These are phyloP conservation scores for Leguminivora glycinivorella DNA, from an alignment of 1,140 invertebrate genomes.

Conservation along the genomic window DNA sequence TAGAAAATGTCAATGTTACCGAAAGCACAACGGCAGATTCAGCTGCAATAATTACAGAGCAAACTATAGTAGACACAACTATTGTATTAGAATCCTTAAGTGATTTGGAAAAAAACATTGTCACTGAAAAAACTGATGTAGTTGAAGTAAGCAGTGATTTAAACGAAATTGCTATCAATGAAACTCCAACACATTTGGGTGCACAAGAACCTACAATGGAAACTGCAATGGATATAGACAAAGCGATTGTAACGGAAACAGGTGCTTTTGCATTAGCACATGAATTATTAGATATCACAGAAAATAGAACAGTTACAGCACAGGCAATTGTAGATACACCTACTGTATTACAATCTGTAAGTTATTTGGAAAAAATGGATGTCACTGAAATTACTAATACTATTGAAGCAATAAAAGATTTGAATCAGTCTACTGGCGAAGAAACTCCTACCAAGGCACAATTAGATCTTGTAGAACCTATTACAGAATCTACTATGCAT, in stretches of 20 bases:
- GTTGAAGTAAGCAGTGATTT: neutral
- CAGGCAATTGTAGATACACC: neutral
- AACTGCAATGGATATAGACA: neutral
- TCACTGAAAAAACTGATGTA: neutral
- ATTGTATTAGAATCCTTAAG: neutral
- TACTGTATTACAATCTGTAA: conserved; percentile 3
- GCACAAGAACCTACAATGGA: too few relatives aligned
- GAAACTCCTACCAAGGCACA: too few relatives aligned
- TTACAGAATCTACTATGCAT: too few relatives aligned
- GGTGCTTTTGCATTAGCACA: neutral
- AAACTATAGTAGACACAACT: neutral
- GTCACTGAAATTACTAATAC: neutral
- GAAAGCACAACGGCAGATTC: too few relatives aligned
- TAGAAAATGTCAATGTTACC: neutral
- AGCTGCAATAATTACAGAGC: neutral
- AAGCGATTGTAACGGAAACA: neutral
- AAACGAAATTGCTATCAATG: neutral
- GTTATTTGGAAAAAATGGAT: neutral
- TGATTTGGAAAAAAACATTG: neutral
- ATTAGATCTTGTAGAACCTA: too few relatives aligned
- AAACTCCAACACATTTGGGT: too few relatives aligned
- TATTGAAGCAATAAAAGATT: neutral
- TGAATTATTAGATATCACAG: neutral
- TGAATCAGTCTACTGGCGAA: too few relatives aligned
- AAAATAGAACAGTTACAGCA: neutral